Conservation (phyloP, 2,113 vertebrate genomes). For the Pipa parva region DNA sequence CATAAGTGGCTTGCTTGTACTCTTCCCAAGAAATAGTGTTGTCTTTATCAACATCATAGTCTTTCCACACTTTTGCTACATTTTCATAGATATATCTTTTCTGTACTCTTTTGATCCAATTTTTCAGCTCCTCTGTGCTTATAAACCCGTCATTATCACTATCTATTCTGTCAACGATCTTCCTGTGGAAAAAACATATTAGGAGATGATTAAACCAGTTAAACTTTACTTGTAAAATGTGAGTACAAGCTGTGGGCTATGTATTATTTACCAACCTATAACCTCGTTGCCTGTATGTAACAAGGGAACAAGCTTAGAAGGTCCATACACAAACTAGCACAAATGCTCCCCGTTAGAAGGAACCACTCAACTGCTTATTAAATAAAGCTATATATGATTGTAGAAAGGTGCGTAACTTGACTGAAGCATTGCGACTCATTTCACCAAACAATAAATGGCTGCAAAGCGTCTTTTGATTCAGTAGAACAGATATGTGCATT, state of each 20-base stretch:
- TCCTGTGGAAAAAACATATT: conserved; percentile 61
- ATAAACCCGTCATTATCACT: conserved; percentile 75
- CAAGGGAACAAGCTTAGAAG: not conserved
- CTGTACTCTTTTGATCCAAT: conserved; percentile 94
- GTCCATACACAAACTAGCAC: too few species aligned
- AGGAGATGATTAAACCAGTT: conserved; percentile 11
- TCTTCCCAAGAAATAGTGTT: conserved; percentile 94
- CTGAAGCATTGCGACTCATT: too few species aligned
- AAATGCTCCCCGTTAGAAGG: not conserved
- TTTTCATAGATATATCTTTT: conserved; percentile 96
- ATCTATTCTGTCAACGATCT: conserved; percentile 91
- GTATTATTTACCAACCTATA: not conserved
- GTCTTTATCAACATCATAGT: conserved; percentile 94
- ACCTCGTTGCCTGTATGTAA: too few species aligned
- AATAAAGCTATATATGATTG: not conserved
- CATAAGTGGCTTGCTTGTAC: conserved; percentile 93
- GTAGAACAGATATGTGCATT: too few species aligned
- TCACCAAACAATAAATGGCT: too few species aligned
- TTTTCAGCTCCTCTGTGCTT: conserved; percentile 81
- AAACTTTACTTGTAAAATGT: too few species aligned
- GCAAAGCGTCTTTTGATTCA: too few species aligned
- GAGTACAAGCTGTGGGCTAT: not conserved
- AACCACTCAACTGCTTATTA: too few species aligned
- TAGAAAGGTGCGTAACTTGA: not conserved
- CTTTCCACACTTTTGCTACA: conserved; percentile 91